These are phyloP conservation scores for Hermaeophaga mercurialis DNA, from an alignment of 2,888 invertebrate species.

Conservation along the genomic window DNA sequence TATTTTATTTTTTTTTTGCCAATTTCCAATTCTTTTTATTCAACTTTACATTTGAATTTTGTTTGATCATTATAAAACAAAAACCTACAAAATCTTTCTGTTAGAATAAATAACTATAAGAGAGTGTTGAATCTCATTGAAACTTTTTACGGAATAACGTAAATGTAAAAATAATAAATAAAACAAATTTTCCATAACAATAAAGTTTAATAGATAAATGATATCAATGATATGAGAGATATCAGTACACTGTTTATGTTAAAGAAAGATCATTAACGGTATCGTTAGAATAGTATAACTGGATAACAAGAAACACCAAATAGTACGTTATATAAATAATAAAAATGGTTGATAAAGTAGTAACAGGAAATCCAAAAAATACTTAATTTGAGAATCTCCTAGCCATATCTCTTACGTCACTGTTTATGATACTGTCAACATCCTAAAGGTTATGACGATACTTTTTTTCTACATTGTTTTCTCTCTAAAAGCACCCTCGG, in stretches of 20 bases:
- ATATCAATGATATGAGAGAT: constrained; percentile 44
- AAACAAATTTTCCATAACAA: constrained; percentile 40
- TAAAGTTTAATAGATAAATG: constrained; percentile 49
- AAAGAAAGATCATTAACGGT: constrained; percentile 33
- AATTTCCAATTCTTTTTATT: too few species aligned
- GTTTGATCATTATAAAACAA: too few species aligned
- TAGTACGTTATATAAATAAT: constrained; percentile 7
- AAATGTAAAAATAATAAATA: too few species aligned
- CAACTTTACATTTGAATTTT: too few species aligned
- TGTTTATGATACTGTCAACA: constrained; percentile 13
- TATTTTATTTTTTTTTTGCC: too few species aligned
- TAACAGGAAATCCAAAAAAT: neutral
- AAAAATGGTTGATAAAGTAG: neutral
- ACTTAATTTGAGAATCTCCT: too few species aligned
- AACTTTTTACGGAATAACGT: too few species aligned
- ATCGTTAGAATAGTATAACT: constrained; percentile 13
- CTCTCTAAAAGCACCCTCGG: constrained; percentile 32
- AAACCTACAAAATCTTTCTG: too few species aligned
- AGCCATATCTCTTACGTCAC: too few species aligned
- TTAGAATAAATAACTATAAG: too few species aligned
- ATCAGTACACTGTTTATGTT: constrained; percentile 43
- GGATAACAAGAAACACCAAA: constrained; percentile 11
- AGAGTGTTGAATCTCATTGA: too few species aligned
- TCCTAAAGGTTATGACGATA: constrained; percentile 5
- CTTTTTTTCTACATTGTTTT: constrained; percentile 2